Conservation (phyloP, 2,797 vertebrate genomes). For the Tokudaia muenninki region DNA sequence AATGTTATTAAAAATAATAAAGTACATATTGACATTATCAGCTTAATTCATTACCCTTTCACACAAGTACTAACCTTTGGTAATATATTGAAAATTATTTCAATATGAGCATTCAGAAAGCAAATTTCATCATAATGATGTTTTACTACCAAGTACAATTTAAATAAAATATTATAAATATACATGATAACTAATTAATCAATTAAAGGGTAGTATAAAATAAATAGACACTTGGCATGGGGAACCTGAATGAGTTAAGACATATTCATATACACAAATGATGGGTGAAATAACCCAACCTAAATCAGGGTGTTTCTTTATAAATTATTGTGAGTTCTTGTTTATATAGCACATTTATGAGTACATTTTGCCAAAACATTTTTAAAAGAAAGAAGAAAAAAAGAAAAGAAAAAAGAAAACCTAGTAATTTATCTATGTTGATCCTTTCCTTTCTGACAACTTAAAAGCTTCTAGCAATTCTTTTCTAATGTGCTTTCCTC, state of each 20-base stretch:
- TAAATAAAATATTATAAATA: conserved; percentile 15
- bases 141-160: conserved; percentile 25
- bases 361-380: conserved; percentile 28
- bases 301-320: not conserved
- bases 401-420: not conserved
- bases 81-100: conserved; percentile 30
- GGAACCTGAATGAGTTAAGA: conserved; percentile 47
- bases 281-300: not conserved
- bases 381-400: not conserved
- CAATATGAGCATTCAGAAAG: conserved; percentile 35
- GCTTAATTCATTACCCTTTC: conserved; percentile 12
- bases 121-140: not conserved
- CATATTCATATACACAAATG: not conserved
- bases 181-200: not conserved
- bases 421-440: conserved; percentile 73
- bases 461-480: conserved; percentile 81
- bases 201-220: not conserved
- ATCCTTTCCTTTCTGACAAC: conserved; percentile 79
- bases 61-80: not conserved
- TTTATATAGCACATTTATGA: not conserved
- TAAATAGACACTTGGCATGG: not conserved
- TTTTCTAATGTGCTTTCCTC: conserved; percentile 79
- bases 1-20: conserved; percentile 50
- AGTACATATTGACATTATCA: not conserved
- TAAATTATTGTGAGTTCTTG: not conserved